Percentiles rank a stretch among this genome's conserved stretches.
Evolutionary conservation across 2,888 invertebrate genomes (phyloP).

Genomic region (Parapristionchus giblindavisi): DNA sequence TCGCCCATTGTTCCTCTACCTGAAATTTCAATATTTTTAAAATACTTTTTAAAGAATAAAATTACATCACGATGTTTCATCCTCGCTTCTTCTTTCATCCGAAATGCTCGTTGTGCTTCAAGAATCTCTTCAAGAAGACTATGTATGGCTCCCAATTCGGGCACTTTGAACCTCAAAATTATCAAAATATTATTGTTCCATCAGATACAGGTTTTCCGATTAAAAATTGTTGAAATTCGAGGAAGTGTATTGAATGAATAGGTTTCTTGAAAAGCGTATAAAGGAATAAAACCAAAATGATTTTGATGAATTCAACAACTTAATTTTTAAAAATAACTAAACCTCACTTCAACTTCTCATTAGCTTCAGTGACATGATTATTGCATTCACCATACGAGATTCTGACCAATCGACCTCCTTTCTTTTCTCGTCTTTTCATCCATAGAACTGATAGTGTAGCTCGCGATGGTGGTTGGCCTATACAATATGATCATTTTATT

Average conservation of each 20-base stretch:
- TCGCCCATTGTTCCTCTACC: slow-evolving; percentile 62
- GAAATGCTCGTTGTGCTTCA: slow-evolving; percentile 55
- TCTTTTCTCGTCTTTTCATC: slow-evolving; percentile 23
- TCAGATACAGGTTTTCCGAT: too few species aligned
- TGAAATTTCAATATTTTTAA: slow-evolving; percentile 32
- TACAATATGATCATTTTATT: not conserved
- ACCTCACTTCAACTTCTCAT: slow-evolving; percentile 31
- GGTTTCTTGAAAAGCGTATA: not conserved
- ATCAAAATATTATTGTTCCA: not conserved
- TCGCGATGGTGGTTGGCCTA: slow-evolving; percentile 26
- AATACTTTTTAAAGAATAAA: slow-evolving; percentile 15
- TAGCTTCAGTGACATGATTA: slow-evolving; percentile 5
- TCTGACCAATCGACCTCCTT: slow-evolving; percentile 23
- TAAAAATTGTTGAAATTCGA: not conserved
- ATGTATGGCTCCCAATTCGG: slow-evolving; percentile 56
- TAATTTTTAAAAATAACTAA: not conserved
- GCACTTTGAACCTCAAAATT: slow-evolving; percentile 43
- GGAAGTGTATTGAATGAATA: not conserved
- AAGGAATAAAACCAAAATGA: too few species aligned
- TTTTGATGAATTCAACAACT: not conserved
- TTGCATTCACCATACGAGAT: slow-evolving; percentile 29
- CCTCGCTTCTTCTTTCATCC: slow-evolving; percentile 50
- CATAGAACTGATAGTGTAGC: slow-evolving; percentile 14
- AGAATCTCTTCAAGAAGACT: slow-evolving; percentile 60
- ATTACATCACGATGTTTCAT: slow-evolving; percentile 44